Evolutionary conservation across 2,888 invertebrate genomes (phyloP).

Genomic region (Phyllotreta striolata): DNA sequence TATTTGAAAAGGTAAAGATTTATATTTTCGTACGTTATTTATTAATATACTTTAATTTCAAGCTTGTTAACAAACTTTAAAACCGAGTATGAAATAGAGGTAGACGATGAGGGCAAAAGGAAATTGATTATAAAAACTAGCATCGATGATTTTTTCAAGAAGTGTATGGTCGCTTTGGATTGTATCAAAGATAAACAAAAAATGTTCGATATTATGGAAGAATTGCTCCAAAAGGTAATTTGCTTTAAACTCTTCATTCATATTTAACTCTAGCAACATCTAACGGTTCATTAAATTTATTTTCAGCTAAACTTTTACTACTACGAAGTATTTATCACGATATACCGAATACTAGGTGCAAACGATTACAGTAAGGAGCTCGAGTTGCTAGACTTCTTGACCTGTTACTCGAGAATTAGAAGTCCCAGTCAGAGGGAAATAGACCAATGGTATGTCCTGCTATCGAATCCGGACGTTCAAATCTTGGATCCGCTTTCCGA

Average conservation of each 20-base stretch:
- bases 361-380: conserved; percentile 26
- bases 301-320: conserved; percentile 63
- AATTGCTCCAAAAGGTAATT: conserved; percentile 50
- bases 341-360: conserved; percentile 55
- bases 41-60: conserved; percentile 13
- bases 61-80: conserved; percentile 58
- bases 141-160: conserved; percentile 32
- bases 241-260: not conserved
- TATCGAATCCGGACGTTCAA: conserved; percentile 55
- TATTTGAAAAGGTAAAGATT: conserved; percentile 42
- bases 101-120: conserved; percentile 47
- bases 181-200: conserved; percentile 53
- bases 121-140: conserved; percentile 46
- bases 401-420: conserved; percentile 56
- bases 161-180: conserved; percentile 54
- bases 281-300: not conserved
- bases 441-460: conserved; percentile 60
- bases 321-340: conserved; percentile 64
- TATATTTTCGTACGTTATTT: not conserved
- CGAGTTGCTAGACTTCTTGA: conserved; percentile 52
- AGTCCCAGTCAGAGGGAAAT: conserved; percentile 60
- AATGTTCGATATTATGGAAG: conserved; percentile 50
- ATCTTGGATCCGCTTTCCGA: conserved; percentile 61
- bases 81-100: conserved; percentile 55
- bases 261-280: not conserved